Conservation (phyloP, 2,888 invertebrate genomes). For the Diarsia mendica region DNA sequence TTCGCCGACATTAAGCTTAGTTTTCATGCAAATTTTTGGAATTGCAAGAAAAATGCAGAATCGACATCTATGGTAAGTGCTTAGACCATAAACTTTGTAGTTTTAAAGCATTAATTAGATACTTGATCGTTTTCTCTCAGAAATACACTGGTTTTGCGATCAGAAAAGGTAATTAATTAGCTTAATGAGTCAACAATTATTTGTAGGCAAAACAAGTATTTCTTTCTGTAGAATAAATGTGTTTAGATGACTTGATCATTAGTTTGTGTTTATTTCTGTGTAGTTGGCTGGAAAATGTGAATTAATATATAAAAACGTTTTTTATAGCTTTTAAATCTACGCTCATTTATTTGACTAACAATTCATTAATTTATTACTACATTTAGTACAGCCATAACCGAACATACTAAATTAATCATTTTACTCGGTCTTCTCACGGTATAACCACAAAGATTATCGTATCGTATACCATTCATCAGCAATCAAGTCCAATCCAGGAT, state of each 20-base stretch:
- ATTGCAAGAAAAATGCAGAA: constrained; percentile 29
- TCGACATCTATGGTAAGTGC: constrained; percentile 29
- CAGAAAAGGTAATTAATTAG: constrained; percentile 26
- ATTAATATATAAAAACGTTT: too few relatives aligned
- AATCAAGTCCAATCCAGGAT: too few relatives aligned
- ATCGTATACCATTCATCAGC: too few relatives aligned
- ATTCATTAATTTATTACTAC: too few relatives aligned
- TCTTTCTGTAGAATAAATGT: constrained; percentile 20
- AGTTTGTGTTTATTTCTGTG: constrained; percentile 22
- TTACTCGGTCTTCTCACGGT: too few relatives aligned
- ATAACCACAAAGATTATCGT: too few relatives aligned
- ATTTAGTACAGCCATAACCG: too few relatives aligned
- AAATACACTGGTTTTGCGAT: constrained; percentile 14
- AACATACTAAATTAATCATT: too few relatives aligned
- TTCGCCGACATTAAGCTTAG: constrained; percentile 35
- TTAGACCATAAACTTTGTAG: constrained; percentile 18
- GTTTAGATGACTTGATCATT: constrained; percentile 16
- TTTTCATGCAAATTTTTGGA: constrained; percentile 42
- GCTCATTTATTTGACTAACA: background rate
- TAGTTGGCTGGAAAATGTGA: constrained; percentile 9
- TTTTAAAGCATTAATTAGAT: constrained; percentile 34
- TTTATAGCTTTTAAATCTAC: background rate
- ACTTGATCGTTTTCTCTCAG: constrained; percentile 20
- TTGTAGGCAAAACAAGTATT: constrained; percentile 11
- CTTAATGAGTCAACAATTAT: constrained; percentile 16